Base-by-base conservation (phyloP, 2,797 vertebrate genomes). In the Alfaro cultratus region DNA sequence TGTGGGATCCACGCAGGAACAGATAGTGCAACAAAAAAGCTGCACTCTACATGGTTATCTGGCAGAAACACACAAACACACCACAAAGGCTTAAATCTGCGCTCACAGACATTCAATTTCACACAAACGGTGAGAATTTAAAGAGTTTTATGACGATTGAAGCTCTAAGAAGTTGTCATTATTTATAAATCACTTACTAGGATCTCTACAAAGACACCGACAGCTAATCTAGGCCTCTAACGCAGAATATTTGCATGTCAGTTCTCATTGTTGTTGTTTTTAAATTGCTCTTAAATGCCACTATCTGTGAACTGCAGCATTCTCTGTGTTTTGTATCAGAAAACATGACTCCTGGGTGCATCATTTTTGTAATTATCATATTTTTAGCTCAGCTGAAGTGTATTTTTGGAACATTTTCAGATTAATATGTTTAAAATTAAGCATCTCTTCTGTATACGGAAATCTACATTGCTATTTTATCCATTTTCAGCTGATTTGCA, bases 21-120 rank as follows among this genome's bases (percentile, higher is more conserved):
- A 26, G 90, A 91, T 91, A 92, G 88, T 88, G 91, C 85, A 88
- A 91, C 83, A 80, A 87, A 87, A 87, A 92, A 55, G 91, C 92
- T 75, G 75, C 86, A 68, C 72, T 43, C 80, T 82, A 82, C 75
- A 2, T 47, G 83, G 87, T 94, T 94, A 95, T 95, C 93, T 93
- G 62, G 21, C 71, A 57, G 60, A 80, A 16, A 80, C 91, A 89
- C 91, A 73, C 73, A 81, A 73, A 74, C 75, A 82, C 75, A 77
- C 84, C 74, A 81, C 83, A 75, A 36, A 77, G 43, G 72, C 83
- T 70, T 74, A 39, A 60, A 55, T 78, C 78, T 78, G 57, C 31
- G 76, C 71, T 80, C 74, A 76, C 36, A 70, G 39, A 70, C 72
- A 68, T 34, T 64, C 62, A 31, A 67, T 64, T 77, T n/a, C 47